Percentiles rank a stretch among this genome's conserved stretches.
phyloP scores from a whole-genome alignment of 2,797 vertebrate species.

The Staurois parvus region DNA sequence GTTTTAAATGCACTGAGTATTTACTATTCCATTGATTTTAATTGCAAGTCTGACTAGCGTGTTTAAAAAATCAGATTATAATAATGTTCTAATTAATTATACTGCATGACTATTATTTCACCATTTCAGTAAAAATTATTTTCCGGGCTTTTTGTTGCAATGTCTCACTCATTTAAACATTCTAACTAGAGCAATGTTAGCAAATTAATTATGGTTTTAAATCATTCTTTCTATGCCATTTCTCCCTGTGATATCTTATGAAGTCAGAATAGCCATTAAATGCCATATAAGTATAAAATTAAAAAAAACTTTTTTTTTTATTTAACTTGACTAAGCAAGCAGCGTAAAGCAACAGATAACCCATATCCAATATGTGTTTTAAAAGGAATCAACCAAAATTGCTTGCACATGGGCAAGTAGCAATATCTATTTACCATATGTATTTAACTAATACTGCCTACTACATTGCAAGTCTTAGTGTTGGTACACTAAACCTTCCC shows the following conservation, averaged over 20 bases:
- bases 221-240: slow-evolving; percentile 4
- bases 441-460: no score
- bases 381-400: no score
- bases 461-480: no score
- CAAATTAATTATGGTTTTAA: slow-evolving; percentile 22
- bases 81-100: slow-evolving; percentile 42
- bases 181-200: neutral
- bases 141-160: slow-evolving; percentile 15
- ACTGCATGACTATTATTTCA: slow-evolving; percentile 12
- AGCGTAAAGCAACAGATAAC: no score
- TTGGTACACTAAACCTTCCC: no score
- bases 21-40: slow-evolving; percentile 23
- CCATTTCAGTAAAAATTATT: slow-evolving; percentile 8
- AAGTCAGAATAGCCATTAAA: neutral
- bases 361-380: no score
- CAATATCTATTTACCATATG: no score
- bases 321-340: neutral
- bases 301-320: neutral
- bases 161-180: slow-evolving; percentile 9
- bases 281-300: neutral
- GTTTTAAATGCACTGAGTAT: neutral
- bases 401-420: no score
- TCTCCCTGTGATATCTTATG: neutral
- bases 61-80: slow-evolving; percentile 4
- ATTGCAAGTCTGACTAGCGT: slow-evolving; percentile 29